These are phyloP conservation scores for Clarias pachynema DNA, from an alignment of 2,797 vertebrate genomes.

Conservation along the genomic window DNA sequence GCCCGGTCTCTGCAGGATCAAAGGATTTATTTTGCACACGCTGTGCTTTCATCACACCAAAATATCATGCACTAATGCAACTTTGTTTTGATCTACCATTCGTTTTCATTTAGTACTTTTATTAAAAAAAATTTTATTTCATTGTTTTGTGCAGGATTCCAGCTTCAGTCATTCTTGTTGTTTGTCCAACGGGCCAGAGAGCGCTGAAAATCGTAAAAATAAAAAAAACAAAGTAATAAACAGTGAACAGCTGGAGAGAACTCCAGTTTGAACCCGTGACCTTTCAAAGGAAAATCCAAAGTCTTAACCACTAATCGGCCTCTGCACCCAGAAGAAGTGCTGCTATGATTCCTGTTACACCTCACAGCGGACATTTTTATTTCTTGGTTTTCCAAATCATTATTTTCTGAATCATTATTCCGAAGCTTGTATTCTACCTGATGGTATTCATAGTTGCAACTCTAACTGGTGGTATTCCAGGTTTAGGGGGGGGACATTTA, in stretches of 20 bases:
- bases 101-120: background rate
- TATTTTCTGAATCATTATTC: too few species aligned
- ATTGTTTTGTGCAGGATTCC: background rate
- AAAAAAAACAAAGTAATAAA: background rate
- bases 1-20: background rate
- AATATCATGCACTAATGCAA: background rate
- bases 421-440: too few species aligned
- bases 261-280: background rate
- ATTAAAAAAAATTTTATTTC: too few species aligned
- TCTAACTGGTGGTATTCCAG: background rate
- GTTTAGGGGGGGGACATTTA: background rate
- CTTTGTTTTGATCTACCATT: background rate
- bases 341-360: too few species aligned
- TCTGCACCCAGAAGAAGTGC: too few species aligned
- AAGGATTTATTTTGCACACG: conserved; percentile 4
- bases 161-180: background rate
- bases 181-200: background rate
- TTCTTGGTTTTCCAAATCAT: too few species aligned
- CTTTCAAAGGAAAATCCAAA: too few species aligned
- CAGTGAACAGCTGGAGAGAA: background rate
- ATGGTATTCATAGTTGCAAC: too few species aligned
- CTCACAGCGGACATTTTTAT: too few species aligned
- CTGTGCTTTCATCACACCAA: background rate
- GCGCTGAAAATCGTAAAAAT: background rate
- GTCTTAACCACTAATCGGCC: too few species aligned